Evolutionary conservation across 2,113 vertebrate species (phyloP), one percentile per base, ranked within the genome.

Genomic region (Chaetorhynchus papuensis): DNA sequence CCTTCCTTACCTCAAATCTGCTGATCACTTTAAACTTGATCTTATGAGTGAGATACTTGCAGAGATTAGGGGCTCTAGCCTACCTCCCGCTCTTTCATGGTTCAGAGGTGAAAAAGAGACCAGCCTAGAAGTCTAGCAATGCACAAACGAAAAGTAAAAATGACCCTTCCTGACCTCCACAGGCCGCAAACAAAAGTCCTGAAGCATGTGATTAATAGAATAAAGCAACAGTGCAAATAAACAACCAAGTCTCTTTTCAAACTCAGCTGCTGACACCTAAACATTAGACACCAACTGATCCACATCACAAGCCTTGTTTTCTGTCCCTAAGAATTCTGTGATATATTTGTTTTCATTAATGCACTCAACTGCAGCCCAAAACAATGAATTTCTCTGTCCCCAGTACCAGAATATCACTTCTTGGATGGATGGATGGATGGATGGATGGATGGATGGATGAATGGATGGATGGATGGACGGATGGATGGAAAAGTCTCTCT

Each of bases 171-270:
- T 97, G 96, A 96, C 96, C 96, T 93, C 76, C 2, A 0, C 86
- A 70, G 94, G 63, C 87, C 6, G 31, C 89, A 87, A 89, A 97
- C 96, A 96, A 96, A 97, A 95, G 96, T 97, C 80, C 95, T 97
- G 95, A 92, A 97, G 96, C 96, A 96, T 94, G 95, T 97, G 96
- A 97, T 97, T 94, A 96, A 93, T 71, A 81, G 96, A 93, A 97
- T 96, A 95, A 97, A 97, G 93, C 93, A 95, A 78, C 44, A 60
- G 91, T 75, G 94, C 94, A 95, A 95, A 96, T 93, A 97, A 96
- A 97, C 96, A 97, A 92, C 91, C 80, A 92, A 93, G 91, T 94
- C 94, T 90, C 96, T 97, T 97, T 97, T 96, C 91, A 97, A 93
- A 96, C 91, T 89, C 95, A 94, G 93, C 86, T 96, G 96, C 96